A percentile compares a stretch with the other conserved stretches of the same genome.
Evolutionary conservation across 2,113 vertebrate species (phyloP).

Genomic region (Festucalex cinctus): DNA sequence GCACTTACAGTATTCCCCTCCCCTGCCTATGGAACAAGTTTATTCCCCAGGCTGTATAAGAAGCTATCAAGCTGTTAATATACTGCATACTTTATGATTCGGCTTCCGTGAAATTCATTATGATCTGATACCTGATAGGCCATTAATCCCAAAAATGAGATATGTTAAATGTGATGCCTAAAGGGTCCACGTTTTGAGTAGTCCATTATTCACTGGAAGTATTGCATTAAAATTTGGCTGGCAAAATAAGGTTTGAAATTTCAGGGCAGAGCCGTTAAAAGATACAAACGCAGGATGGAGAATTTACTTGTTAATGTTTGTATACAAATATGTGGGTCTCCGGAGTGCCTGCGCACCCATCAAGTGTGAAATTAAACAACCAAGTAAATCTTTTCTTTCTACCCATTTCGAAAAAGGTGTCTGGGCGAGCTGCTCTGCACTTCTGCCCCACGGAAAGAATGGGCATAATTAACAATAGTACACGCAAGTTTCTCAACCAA

Average conservation of each 20-base stretch:
- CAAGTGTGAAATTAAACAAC: neutral
- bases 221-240: slow-evolving; percentile 25
- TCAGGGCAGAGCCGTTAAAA: neutral
- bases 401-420: no score
- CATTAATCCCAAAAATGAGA: slow-evolving; percentile 23
- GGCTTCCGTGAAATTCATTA: slow-evolving; percentile 15
- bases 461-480: no score
- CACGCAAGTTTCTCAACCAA: no score
- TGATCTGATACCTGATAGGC: slow-evolving; percentile 10
- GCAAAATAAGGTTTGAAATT: slow-evolving; percentile 16
- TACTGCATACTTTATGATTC: slow-evolving; percentile 15
- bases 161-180: neutral
- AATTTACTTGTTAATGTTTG: neutral
- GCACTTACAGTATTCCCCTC: neutral
- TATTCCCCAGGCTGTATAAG: slow-evolving; percentile 16
- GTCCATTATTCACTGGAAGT: slow-evolving; percentile 27
- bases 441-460: no score
- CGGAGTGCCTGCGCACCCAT: neutral
- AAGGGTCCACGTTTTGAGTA: slow-evolving; percentile 6
- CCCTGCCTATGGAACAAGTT: slow-evolving; percentile 19
- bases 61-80: slow-evolving; percentile 10
- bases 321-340: neutral
- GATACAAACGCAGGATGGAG: neutral
- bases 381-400: no score
- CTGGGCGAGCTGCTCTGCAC: no score